phyloP scores from a whole-genome alignment of 2,797 vertebrate genomes.

The Uromys caudimaculatus region DNA sequence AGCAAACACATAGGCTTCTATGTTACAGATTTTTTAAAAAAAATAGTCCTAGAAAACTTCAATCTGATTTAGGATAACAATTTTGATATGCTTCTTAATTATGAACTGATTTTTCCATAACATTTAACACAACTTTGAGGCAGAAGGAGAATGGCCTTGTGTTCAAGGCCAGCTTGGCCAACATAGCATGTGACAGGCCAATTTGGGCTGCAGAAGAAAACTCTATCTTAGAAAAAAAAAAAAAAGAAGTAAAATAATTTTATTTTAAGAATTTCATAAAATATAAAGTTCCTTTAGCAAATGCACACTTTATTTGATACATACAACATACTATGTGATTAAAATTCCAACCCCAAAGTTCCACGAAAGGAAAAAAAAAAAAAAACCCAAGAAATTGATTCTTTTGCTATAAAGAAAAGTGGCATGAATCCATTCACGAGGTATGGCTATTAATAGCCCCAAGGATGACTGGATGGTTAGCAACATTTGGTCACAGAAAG shows the following conservation, averaged over 20 bases:
- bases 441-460: slow-evolving; percentile 66
- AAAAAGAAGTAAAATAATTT: not conserved
- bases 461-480: slow-evolving; percentile 69
- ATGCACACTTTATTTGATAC: slow-evolving; percentile 36
- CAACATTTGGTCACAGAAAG: slow-evolving; percentile 54
- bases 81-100: slow-evolving; percentile 8
- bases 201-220: not conserved
- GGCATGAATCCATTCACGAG: slow-evolving; percentile 68
- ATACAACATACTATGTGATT: not conserved
- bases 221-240: not conserved
- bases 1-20: not conserved
- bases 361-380: slow-evolving; percentile 40
- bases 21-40: not conserved
- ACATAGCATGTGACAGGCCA: not conserved
- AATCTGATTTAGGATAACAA: slow-evolving; percentile 40
- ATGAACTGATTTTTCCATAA: slow-evolving; percentile 3
- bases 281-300: slow-evolving; percentile 25
- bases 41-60: not conserved
- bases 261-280: slow-evolving; percentile 37
- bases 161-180: not conserved
- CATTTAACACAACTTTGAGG: slow-evolving; percentile 18
- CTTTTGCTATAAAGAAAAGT: slow-evolving; percentile 61
- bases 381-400: slow-evolving; percentile 54
- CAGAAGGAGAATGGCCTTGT: not conserved
- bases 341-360: slow-evolving; percentile 46